Evolutionary conservation across 2,113 vertebrate genomes (phyloP).

Genomic region (Geococcyx californianus): DNA sequence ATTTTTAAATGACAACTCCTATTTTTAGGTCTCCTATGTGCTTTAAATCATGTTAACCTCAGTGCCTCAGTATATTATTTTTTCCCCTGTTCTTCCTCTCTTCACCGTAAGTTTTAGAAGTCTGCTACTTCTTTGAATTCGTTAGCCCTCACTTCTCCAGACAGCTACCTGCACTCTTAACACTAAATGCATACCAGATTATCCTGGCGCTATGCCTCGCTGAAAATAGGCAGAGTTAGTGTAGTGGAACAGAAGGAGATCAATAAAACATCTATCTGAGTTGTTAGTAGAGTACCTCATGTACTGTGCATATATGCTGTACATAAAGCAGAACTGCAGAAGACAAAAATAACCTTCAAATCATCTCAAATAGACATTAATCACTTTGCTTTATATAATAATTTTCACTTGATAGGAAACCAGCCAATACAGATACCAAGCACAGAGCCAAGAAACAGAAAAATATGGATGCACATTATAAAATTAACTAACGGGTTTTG

Average conservation of each 20-base stretch:
- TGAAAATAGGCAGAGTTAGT: neutral
- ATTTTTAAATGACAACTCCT: neutral
- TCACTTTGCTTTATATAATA: neutral
- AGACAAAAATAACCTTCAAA: neutral
- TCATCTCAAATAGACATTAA: neutral
- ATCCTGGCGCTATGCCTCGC: neutral
- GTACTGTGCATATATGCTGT: neutral
- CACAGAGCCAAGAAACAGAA: neutral
- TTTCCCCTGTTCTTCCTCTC: neutral
- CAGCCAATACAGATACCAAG: neutral
- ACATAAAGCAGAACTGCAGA: neutral
- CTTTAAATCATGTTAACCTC: neutral
- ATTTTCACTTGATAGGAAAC: neutral
- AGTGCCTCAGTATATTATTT: neutral
- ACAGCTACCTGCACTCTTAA: neutral
- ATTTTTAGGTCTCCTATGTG: neutral
- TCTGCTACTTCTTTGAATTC: neutral
- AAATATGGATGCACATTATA: neutral
- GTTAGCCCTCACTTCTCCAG: neutral
- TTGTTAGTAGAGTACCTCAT: neutral
- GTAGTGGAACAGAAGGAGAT: neutral
- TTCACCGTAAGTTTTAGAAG: neutral
- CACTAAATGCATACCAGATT: neutral
- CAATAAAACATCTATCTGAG: slow-evolving; percentile 15
- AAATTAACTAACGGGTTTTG: neutral